Evolutionary conservation across 2,888 invertebrate species (phyloP), one percentile per base, ranked within the genome.

Genomic region (Ecliptopera silaceata): DNA sequence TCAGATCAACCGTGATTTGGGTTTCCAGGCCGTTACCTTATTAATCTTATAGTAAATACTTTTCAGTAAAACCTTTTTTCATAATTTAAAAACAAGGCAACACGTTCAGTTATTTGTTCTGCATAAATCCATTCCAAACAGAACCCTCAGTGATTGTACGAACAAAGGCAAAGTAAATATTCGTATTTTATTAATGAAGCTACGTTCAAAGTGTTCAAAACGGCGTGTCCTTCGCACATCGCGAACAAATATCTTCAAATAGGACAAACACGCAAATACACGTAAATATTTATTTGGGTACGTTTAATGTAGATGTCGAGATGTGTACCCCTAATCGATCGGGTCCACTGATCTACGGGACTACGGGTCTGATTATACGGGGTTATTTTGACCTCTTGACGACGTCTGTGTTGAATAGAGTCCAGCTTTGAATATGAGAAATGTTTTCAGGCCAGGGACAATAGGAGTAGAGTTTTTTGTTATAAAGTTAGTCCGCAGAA

Each of bases 111-210:
- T n/a, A 6, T 47, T 36, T 47, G 22, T 47, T 47, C 5, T 46
- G 0, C 34, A 13, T 36, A 20, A 13, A 11, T 38, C 13, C 10
- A 13, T 4, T 26, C 26, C 17, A 32, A 39, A 41, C 11, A 26
- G 34, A 11, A 17, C 36, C 12, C 1, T 29, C 34, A 44, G 12
- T 45, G 15, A 46, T 45, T 52, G 31, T 31, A 10, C n/a, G 4
- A 44, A 5, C 36, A 49, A 6, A 18, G n/a, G n/a, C 13, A 31
- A 48, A 10, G 15, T 13, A 49, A 15, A 41, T 5, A 44, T 1
- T 53, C 48, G 41, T 46, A 36, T 58, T 44, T 49, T 50, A 50
- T 54, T 53, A 54, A 58, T 54, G 49, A 58, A 34, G 49, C 22
- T 18, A 32, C 31, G 45, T 54, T 58, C 53, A 58, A 53, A 58